Evolutionary conservation across 2,797 vertebrate species (phyloP).

Genomic region (Nothura maculosa): DNA sequence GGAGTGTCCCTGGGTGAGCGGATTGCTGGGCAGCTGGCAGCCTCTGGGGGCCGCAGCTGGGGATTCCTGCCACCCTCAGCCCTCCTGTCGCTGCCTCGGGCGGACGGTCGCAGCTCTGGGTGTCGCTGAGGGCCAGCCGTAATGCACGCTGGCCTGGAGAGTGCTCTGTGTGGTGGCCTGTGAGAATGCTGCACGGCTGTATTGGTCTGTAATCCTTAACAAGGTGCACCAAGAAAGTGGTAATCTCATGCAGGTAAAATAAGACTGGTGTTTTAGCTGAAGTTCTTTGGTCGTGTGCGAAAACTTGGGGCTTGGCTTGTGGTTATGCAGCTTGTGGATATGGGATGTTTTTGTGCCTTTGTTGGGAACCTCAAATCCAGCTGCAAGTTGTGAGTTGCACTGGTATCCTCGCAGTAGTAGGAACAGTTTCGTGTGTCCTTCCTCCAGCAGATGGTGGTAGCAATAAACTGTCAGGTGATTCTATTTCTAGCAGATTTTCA

Average conservation of each 20-base stretch:
- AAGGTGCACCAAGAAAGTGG: not conserved
- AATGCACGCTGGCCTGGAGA: no score
- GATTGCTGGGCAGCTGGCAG: not conserved
- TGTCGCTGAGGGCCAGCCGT: not conserved
- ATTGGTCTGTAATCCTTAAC: not conserved
- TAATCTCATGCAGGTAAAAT: not conserved
- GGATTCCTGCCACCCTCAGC: no score
- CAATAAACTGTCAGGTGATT: not conserved
- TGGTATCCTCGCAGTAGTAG: not conserved
- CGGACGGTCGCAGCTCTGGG: rapidly evolving
- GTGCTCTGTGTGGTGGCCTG: not conserved
- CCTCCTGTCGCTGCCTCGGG: not conserved
- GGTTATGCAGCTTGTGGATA: no score
- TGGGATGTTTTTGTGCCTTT: not conserved
- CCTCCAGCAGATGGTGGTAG: not conserved
- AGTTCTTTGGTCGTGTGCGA: not conserved
- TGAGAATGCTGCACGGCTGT: not conserved
- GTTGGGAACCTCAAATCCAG: not conserved
- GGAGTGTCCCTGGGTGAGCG: rapidly evolving
- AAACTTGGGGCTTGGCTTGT: not conserved
- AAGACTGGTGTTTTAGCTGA: not conserved
- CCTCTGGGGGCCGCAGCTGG: not conserved
- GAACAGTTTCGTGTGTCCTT: not conserved
- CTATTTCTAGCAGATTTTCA: slow-evolving; percentile 2
- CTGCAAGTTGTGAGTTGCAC: rapidly evolving